These are phyloP conservation scores for Papilio dardanus DNA, from an alignment of 1,140 invertebrate genomes.

Conservation along the genomic window DNA sequence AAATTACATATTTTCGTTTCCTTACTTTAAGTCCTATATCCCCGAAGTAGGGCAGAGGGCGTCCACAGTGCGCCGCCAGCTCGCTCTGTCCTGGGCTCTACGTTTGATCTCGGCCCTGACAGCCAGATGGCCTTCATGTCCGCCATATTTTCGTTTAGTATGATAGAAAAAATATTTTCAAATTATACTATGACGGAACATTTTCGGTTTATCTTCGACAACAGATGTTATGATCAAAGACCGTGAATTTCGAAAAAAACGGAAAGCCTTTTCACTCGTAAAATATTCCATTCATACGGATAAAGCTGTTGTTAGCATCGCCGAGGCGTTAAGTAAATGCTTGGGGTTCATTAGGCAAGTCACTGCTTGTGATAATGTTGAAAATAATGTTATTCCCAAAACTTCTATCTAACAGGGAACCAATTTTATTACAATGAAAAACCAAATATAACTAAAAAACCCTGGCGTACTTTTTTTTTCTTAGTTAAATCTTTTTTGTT, in stretches of 20 bases:
- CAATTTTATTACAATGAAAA: neutral
- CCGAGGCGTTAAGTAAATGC: slow-evolving; percentile 5
- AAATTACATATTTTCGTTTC: too few species aligned
- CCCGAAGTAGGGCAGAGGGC: too few species aligned
- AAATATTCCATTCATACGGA: slow-evolving; percentile 21
- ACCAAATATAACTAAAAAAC: too few species aligned
- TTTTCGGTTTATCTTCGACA: slow-evolving; percentile 16
- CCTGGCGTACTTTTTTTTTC: too few species aligned
- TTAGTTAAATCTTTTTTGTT: too few species aligned
- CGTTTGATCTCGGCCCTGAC: too few species aligned
- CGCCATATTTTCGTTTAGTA: neutral
- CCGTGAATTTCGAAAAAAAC: slow-evolving; percentile 23
- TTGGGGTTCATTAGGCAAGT: slow-evolving; percentile 17
- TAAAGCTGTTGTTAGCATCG: slow-evolving; percentile 9
- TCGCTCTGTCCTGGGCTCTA: too few species aligned
- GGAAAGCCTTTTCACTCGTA: slow-evolving; percentile 19
- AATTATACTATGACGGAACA: neutral
- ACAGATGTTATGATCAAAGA: slow-evolving; percentile 21
- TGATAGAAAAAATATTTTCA: neutral
- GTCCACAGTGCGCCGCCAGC: too few species aligned
- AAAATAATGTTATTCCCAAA: neutral
- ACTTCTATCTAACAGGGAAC: too few species aligned
- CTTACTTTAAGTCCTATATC: too few species aligned
- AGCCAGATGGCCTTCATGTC: too few species aligned
- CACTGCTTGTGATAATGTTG: slow-evolving; percentile 15